These are phyloP conservation scores for Drosophila asahinai DNA, from an alignment of 1,140 invertebrate genomes.

Conservation along the genomic window DNA sequence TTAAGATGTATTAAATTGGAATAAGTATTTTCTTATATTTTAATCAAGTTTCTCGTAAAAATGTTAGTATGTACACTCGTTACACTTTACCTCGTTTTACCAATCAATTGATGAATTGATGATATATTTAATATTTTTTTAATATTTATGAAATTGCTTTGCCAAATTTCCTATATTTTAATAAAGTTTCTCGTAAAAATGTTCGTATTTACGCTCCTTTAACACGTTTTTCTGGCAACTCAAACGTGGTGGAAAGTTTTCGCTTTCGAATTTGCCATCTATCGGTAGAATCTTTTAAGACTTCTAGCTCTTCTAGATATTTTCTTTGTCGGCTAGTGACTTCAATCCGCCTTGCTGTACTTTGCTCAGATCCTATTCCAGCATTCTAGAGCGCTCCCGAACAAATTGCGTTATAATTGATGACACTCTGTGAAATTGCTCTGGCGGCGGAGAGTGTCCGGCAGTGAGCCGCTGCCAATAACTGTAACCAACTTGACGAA, in stretches of 20 bases:
- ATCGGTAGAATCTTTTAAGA: not conserved
- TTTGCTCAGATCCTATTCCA: conserved; percentile 3
- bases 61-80: no score
- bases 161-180: no score
- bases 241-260: no score
- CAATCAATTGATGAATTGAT: no score
- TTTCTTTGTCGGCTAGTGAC: not conserved
- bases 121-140: no score
- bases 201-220: no score
- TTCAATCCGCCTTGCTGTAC: not conserved
- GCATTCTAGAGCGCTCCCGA: conserved; percentile 24
- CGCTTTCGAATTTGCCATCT: not conserved
- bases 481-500: conserved; percentile 46
- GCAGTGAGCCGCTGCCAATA: conserved; percentile 42
- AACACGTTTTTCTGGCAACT: not conserved
- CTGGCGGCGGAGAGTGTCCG: conserved; percentile 19
- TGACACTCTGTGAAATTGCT: conserved; percentile 30
- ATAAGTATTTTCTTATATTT: no score
- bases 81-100: no score
- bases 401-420: conserved; percentile 46
- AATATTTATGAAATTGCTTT: no score
- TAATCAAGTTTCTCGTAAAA: no score
- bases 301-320: not conserved
- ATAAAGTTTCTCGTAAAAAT: no score
- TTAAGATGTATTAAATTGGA: no score